Percentiles rank a stretch among this genome's conserved stretches.
Evolutionary conservation across 2,797 vertebrate species (phyloP).

Genomic region (Macrochelys suwanniensis): DNA sequence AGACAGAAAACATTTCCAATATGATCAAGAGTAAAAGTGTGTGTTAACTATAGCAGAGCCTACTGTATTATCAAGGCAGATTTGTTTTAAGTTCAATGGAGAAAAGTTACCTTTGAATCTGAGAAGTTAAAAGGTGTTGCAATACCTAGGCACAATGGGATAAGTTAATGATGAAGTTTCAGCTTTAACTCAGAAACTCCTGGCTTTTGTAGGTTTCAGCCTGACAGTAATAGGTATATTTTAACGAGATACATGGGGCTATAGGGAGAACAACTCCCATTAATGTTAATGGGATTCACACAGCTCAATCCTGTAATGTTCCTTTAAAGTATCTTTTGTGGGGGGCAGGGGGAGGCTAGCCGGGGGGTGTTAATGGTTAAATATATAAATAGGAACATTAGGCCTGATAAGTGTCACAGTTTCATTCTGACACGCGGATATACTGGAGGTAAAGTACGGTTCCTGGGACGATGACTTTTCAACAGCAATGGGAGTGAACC

Average conservation of each 20-base stretch:
- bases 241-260: constrained; percentile 76
- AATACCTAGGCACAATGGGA: constrained; percentile 69
- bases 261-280: constrained; percentile 69
- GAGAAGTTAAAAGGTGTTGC: constrained; percentile 70
- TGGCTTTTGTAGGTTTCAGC: constrained; percentile 69
- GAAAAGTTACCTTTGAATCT: constrained; percentile 70
- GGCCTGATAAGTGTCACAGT: background rate
- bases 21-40: constrained; percentile 64
- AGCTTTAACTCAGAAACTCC: constrained; percentile 73
- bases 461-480: background rate
- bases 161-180: constrained; percentile 75
- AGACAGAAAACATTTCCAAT: constrained; percentile 49
- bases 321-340: constrained; percentile 39
- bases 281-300: constrained; percentile 77
- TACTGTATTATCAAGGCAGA: constrained; percentile 66
- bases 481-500: background rate
- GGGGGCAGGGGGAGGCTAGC: background rate
- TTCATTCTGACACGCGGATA: constrained; percentile 4
- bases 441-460: background rate
- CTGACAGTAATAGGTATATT: constrained; percentile 73
- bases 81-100: constrained; percentile 74
- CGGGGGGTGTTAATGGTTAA: constrained; percentile 44
- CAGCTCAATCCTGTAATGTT: constrained; percentile 70
- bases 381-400: constrained; percentile 41
- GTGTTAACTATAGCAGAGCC: constrained; percentile 39